Evolutionary conservation across 2,113 vertebrate genomes (phyloP).

Genomic region (Micronycteris hirsuta): DNA sequence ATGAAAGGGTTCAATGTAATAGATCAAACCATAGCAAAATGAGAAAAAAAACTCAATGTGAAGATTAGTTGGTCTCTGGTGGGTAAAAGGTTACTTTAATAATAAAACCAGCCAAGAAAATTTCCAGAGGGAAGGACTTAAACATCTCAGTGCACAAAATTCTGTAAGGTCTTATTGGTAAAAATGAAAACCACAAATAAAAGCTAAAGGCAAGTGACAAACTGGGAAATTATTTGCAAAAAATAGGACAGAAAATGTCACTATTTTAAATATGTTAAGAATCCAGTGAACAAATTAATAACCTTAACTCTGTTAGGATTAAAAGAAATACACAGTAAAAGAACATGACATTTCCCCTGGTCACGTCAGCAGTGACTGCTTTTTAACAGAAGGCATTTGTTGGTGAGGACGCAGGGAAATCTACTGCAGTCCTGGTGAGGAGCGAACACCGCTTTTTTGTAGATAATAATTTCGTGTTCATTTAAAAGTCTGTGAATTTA

Average conservation of each 20-base stretch:
- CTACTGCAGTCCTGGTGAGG: not conserved
- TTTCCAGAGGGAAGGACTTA: not conserved
- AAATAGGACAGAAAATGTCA: not conserved
- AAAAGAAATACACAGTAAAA: not conserved
- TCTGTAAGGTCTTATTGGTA: not conserved
- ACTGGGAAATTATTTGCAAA: not conserved
- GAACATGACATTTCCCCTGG: not conserved
- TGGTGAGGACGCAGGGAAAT: not conserved
- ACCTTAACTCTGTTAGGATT: not conserved
- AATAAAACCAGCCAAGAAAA: not conserved
- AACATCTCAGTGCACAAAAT: not conserved
- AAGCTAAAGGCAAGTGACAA: constrained; percentile 13
- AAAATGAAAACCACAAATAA: constrained; percentile 25
- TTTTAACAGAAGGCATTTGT: not conserved
- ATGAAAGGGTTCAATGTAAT: not conserved
- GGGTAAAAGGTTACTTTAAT: not conserved
- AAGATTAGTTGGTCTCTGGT: not conserved
- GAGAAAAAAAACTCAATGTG: not conserved
- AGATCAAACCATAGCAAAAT: not conserved
- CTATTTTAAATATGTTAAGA: not conserved
- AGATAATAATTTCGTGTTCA: not conserved
- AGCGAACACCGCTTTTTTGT: not conserved
- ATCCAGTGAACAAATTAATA: not conserved
- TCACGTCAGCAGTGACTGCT: not conserved
- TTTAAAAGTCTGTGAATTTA: not conserved